Evolutionary conservation across 2,888 invertebrate species (phyloP).

Genomic region (Acleris holmiana): DNA sequence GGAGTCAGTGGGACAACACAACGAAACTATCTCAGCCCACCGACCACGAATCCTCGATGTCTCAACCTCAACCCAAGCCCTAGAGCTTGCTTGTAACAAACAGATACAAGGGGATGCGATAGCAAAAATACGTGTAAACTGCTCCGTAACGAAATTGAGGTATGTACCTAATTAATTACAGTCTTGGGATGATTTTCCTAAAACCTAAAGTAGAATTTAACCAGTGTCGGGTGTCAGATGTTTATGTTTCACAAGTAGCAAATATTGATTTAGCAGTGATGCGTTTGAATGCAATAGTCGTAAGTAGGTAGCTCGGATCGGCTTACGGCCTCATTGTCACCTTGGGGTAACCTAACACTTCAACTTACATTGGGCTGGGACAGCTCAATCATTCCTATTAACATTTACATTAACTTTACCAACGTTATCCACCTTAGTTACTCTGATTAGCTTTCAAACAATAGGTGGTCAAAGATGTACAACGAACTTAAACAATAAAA

Average conservation of each 20-base stretch:
- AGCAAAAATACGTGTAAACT: constrained; percentile 55
- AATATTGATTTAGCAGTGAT: too few relatives aligned
- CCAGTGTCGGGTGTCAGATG: too few relatives aligned
- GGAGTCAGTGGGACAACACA: constrained; percentile 51
- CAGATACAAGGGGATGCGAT: constrained; percentile 64
- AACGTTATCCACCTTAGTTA: too few relatives aligned
- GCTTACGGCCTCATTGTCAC: background rate
- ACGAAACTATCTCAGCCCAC: constrained; percentile 30
- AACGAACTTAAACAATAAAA: too few relatives aligned
- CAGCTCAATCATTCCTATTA: too few relatives aligned
- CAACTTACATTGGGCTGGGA: background rate
- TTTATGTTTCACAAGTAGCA: too few relatives aligned
- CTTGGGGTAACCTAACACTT: constrained; percentile 6
- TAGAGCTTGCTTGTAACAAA: constrained; percentile 69
- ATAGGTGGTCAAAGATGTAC: too few relatives aligned
- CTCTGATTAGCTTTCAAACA: too few relatives aligned
- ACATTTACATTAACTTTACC: too few relatives aligned
- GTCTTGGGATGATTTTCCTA: background rate
- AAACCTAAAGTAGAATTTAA: background rate
- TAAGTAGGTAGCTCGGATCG: constrained; percentile 1
- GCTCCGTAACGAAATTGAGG: constrained; percentile 70
- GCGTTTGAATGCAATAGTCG: background rate
- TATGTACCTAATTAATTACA: constrained; percentile 42
- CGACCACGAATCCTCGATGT: too few relatives aligned
- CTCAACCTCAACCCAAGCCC: constrained; percentile 44